Percentiles rank a stretch among this genome's conserved stretches.
Conservation (phyloP, 2,888 invertebrate genomes). For the Spialia ferax region DNA sequence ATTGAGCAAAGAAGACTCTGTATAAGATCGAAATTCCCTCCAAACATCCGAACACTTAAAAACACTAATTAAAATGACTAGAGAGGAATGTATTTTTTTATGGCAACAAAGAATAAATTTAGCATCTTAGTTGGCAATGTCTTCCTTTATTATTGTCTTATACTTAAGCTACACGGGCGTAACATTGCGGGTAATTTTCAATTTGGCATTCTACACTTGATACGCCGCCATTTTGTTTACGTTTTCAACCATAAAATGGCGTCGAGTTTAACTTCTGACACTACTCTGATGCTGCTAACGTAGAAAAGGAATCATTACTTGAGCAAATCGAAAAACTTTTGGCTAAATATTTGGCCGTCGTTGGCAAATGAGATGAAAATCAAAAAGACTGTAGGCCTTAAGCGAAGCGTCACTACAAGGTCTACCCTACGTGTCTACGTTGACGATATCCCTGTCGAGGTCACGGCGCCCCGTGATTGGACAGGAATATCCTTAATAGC, state of each 20-base stretch:
- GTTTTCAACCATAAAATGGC: conserved; percentile 42
- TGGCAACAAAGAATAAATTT: conserved; percentile 60
- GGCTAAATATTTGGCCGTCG: conserved; percentile 73
- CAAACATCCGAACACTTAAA: conserved; percentile 51
- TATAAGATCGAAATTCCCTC: conserved; percentile 57
- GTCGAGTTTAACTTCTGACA: conserved; percentile 8
- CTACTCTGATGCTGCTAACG: conserved; percentile 29
- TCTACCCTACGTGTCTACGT: conserved; percentile 81
- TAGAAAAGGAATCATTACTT: conserved; percentile 50
- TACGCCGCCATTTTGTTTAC: conserved; percentile 39
- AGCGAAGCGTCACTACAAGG: conserved; percentile 80
- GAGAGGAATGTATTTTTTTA: conserved; percentile 78
- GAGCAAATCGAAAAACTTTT: conserved; percentile 67
- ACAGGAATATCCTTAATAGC: conserved; percentile 74
- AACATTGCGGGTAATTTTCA: conserved; percentile 45
- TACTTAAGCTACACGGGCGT: conserved; percentile 73
- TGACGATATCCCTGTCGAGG: conserved; percentile 67
- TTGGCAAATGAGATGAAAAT: conserved; percentile 69
- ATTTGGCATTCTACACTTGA: conserved; percentile 51
- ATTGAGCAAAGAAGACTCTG: conserved; percentile 77
- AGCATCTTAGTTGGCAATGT: conserved; percentile 77
- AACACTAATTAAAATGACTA: conserved; percentile 68
- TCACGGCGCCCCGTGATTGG: conserved; percentile 44
- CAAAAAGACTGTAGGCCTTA: conserved; percentile 79
- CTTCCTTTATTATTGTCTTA: conserved; percentile 79